Evolutionary conservation across 2,888 invertebrate genomes (phyloP), one percentile per base, ranked within the genome.

Genomic region (Conchocele bisecta): DNA sequence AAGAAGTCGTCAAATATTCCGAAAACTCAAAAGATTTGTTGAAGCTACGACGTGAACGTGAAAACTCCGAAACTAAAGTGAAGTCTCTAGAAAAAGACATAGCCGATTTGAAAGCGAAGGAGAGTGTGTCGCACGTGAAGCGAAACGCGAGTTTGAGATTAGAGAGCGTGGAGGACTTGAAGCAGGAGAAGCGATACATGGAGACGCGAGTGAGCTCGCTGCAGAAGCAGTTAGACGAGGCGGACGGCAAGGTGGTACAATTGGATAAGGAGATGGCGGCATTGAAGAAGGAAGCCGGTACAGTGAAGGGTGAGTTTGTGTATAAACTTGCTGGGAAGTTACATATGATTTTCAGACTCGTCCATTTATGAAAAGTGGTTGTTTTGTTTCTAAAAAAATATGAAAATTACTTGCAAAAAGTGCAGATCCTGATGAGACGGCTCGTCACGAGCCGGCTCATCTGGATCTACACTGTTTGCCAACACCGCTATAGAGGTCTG

Each of bases 191-290:
- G 41, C 17, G 51, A 17, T 71, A 71, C 37, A 44, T 77, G n/a
- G 77, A 58, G 71, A 66, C 71, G 29, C 51, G 66, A 17, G 61
- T 77, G 41, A 24, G 69, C 3, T 60, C 60, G 0, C 44, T 79
- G 20, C 73, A 75, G 63, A 69, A 68, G 24, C 77, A 82, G 59
- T 59, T 78, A 20, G 80, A 70, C 20, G 65, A 68, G 29, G 70
- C 72, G 22, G 22, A 90, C 22, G 87, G 89, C 51, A 91, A 91
- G 53, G 91, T 91, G 65, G 85, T 68, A 37, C 84, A 87, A 6
- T 80, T 92, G 51, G 91, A 92, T 69, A 84, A 89, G 44, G 82
- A 89, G 76, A 83, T 92, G 17, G 86, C 89, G 51, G 86, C 87
- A 44, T 89, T 59, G 9, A 59, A 59, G 13, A 28, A n/a, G 11